Base-by-base conservation (phyloP, 1,140 invertebrate genomes). In the Pogonomyrmex barbatus region DNA sequence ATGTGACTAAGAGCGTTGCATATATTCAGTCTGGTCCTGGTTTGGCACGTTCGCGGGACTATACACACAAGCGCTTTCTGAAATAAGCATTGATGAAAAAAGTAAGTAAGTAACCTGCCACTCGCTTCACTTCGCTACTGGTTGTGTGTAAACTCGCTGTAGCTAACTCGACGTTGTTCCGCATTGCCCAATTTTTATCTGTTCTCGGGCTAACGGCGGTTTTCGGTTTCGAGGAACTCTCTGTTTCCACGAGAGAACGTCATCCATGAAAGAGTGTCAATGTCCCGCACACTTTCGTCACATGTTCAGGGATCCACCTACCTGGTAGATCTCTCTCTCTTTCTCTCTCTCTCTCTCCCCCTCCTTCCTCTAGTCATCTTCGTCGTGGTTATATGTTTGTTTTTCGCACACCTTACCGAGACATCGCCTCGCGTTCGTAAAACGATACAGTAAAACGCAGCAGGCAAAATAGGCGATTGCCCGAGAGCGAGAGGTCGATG, bases 271-370 rank as follows among this genome's bases (percentile, higher is more conserved):
- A 60, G 54, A 39, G 71, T 87, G 84, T 89, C 77, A 89, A 86
- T 50, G 88, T 62, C 77, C 88, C 67, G 54, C 30, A 47, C 47
- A 24, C 62, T 85, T 89, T 88, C 75, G 56, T 89, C 71, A 71
- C 71, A 60, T 58, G 56, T 86, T 83, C 88, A 33, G 45, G 56
- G 63, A 87, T 62, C 50, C 76, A 47, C 17, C 62, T 14, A 76
- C 24, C 24, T 24, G 24, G 60, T 67, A 33, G 67, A 88, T 54
- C 62, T 63, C 33, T 60, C 9, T 60, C 58, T 65, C 62, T 45
- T 39, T 24, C 65, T 24, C 24, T 24, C 24, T 24, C 24, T 24
- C 24, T 24, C 24, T 24, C 24, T 24, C 24, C 0, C 24, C 65
- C 24, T 24, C 24, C 24, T 24, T 24, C 24, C 24, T 24, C 24